These are phyloP conservation scores for Sebastes baramenuke DNA, from an alignment of 2,797 vertebrate species.

Conservation along the genomic window DNA sequence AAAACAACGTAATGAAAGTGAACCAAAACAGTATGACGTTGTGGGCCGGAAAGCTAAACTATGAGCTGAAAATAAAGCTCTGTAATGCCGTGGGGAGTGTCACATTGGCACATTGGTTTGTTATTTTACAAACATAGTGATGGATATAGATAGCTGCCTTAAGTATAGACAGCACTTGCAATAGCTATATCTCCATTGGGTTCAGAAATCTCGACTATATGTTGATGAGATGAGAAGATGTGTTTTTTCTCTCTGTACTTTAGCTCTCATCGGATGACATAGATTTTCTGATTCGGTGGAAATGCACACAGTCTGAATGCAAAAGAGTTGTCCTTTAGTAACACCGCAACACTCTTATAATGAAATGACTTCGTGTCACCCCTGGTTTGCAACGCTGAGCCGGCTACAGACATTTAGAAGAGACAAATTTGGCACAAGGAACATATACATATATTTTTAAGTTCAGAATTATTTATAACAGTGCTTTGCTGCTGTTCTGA, in stretches of 20 bases:
- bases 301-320: constrained; percentile 31
- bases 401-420: not conserved
- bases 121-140: not conserved
- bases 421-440: constrained; percentile 6
- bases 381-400: constrained; percentile 16
- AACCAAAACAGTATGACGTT: not conserved
- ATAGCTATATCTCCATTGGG: not conserved
- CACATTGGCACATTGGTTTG: not conserved
- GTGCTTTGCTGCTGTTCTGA: constrained; percentile 1
- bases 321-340: constrained; percentile 33
- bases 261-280: constrained; percentile 5
- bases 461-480: constrained; percentile 6
- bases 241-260: constrained; percentile 11
- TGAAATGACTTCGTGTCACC: constrained; percentile 20
- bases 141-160: not conserved
- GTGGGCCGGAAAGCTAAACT: not conserved
- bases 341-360: not conserved
- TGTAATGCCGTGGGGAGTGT: not conserved
- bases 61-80: not conserved
- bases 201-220: not conserved
- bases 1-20: not conserved
- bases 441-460: not conserved
- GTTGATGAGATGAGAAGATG: not conserved
- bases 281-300: constrained; percentile 25
- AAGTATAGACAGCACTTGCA: not conserved